A percentile compares a stretch with the other conserved stretches of the same genome.
Conservation (phyloP, 2,113 vertebrate species). For the Porphyrio hochstetteri region DNA sequence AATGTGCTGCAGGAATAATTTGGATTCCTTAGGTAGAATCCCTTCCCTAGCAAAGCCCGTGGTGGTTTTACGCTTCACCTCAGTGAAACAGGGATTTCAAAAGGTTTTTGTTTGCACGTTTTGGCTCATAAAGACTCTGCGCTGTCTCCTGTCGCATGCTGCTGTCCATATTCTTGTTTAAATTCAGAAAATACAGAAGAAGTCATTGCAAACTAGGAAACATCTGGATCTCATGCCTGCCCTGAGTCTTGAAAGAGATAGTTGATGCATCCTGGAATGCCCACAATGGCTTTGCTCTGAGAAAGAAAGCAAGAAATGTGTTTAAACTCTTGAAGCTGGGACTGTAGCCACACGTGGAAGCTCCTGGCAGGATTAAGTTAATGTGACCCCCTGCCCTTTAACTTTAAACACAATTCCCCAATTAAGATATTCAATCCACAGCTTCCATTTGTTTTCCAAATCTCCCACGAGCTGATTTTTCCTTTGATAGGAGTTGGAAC, state of each 20-base stretch:
- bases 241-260: background rate
- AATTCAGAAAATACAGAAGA: background rate
- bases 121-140: background rate
- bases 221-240: conserved; percentile 52
- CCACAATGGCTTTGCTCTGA: background rate
- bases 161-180: background rate
- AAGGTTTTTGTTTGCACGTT: background rate
- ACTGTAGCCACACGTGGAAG: background rate
- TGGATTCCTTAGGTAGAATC: background rate
- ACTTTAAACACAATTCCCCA: background rate
- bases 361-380: background rate
- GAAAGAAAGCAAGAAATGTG: background rate
- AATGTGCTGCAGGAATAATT: conserved; percentile 30
- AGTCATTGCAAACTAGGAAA: conserved; percentile 36
- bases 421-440: background rate
- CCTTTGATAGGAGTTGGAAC: background rate
- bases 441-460: background rate
- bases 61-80: background rate
- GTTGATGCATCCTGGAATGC: conserved; percentile 5
- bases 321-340: background rate
- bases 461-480: background rate
- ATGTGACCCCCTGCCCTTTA: background rate
- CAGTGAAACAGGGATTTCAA: background rate
- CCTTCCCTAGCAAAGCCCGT: background rate
- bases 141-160: background rate